These are phyloP conservation scores for Drosophila mayri DNA, from an alignment of 1,140 invertebrate species.

Conservation along the genomic window DNA sequence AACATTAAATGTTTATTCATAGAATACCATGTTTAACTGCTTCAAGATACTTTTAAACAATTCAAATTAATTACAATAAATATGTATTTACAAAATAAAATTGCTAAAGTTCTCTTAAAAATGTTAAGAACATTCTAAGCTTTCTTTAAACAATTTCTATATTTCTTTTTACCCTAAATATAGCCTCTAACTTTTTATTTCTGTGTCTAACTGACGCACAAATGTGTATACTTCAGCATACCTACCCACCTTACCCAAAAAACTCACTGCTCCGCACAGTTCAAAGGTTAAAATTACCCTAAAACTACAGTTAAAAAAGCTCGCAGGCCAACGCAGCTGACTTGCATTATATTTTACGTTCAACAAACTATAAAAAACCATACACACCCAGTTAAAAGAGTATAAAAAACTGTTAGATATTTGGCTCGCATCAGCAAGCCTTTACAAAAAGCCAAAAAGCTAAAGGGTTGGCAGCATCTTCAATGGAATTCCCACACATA, in stretches of 20 bases:
- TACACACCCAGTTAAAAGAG: conserved; percentile 6
- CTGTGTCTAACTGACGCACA: background rate
- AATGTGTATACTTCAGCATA: background rate
- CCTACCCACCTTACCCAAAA: background rate
- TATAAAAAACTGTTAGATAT: background rate
- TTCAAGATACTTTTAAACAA: background rate
- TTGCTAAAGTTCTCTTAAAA: too few species aligned
- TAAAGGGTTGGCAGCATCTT: conserved; percentile 37
- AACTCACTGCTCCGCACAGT: background rate
- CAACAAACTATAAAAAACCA: conserved; percentile 15
- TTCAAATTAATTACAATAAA: too few species aligned
- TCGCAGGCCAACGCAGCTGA: conserved; percentile 25
- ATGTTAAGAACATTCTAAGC: background rate
- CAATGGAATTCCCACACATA: conserved; percentile 76
- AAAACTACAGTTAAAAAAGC: conserved; percentile 16
- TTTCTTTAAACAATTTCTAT: background rate
- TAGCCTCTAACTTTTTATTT: background rate
- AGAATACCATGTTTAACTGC: too few species aligned
- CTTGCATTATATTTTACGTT: conserved; percentile 33
- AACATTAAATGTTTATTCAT: too few species aligned
- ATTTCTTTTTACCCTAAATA: too few species aligned
- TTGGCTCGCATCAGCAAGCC: conserved; percentile 18
- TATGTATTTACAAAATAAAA: background rate
- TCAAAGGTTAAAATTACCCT: conserved; percentile 37
- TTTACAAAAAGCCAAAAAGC: background rate